These are phyloP conservation scores for Ochropleura plecta DNA, from an alignment of 2,888 invertebrate species.

Conservation along the genomic window DNA sequence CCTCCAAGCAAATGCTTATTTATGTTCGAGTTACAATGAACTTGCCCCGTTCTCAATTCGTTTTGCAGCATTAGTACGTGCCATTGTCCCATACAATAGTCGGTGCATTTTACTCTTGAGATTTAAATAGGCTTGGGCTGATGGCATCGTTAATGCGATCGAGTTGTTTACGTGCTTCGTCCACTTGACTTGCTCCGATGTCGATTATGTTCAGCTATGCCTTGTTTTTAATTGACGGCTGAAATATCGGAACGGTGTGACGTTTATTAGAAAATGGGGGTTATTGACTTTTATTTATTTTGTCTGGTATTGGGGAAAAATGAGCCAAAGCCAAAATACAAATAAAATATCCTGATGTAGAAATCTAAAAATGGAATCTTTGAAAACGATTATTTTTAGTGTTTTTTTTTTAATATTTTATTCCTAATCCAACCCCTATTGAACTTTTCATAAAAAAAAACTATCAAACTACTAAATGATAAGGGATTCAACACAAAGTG, in stretches of 20 bases:
- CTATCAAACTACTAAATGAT: neutral
- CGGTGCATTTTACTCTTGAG: constrained; percentile 77
- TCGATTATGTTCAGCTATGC: constrained; percentile 40
- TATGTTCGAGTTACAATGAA: constrained; percentile 87
- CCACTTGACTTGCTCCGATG: constrained; percentile 43
- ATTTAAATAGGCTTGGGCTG: constrained; percentile 79
- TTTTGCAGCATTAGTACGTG: constrained; percentile 85
- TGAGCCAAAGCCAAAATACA: no score
- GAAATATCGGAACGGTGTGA: constrained; percentile 15
- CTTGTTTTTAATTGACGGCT: constrained; percentile 50
- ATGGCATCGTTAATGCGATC: constrained; percentile 75
- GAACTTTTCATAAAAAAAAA: neutral
- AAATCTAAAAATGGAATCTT: no score
- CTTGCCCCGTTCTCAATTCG: constrained; percentile 85
- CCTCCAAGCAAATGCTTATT: constrained; percentile 86
- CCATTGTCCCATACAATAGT: constrained; percentile 80
- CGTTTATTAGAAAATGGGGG: constrained; percentile 20
- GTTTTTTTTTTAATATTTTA: no score
- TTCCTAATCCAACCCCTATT: neutral
- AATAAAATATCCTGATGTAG: no score
- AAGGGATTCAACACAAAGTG: neutral
- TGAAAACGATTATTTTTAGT: no score
- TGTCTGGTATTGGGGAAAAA: neutral
- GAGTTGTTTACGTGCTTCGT: constrained; percentile 67
- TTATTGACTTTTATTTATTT: constrained; percentile 1